phyloP scores from a whole-genome alignment of 2,888 invertebrate species.

The Heliconius aoede region DNA sequence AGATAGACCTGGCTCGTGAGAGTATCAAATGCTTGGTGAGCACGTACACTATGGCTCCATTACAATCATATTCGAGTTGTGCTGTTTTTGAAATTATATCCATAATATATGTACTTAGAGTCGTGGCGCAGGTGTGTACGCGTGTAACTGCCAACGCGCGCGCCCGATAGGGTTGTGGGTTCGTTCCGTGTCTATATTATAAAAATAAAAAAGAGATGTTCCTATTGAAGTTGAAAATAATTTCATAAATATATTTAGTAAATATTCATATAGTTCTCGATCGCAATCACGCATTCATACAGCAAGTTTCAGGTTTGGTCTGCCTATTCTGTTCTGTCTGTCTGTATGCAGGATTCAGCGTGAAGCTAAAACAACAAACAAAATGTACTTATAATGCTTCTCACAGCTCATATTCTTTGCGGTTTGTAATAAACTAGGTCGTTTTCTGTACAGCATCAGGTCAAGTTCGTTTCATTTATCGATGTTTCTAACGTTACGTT shows the following conservation, averaged over 20 bases:
- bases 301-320: no score
- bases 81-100: conserved; percentile 1
- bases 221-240: no score
- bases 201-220: no score
- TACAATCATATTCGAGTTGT: conserved; percentile 5
- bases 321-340: no score
- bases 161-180: no score
- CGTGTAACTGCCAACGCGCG: no score
- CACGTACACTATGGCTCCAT: conserved; percentile 13
- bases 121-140: no score
- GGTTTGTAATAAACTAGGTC: conserved; percentile 50
- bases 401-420: conserved; percentile 16
- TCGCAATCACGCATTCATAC: no score
- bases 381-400: background rate
- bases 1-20: conserved; percentile 18
- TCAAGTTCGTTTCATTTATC: conserved; percentile 60
- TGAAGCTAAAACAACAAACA: background rate
- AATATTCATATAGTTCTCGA: no score
- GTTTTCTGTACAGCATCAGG: conserved; percentile 56
- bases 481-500: conserved; percentile 3
- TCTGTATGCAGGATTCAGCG: background rate
- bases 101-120: background rate
- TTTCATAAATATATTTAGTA: no score
- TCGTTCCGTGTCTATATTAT: no score
- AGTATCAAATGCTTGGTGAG: conserved; percentile 6